Conservation (phyloP, 2,113 vertebrate genomes). For the Vulpes ferrilata region DNA sequence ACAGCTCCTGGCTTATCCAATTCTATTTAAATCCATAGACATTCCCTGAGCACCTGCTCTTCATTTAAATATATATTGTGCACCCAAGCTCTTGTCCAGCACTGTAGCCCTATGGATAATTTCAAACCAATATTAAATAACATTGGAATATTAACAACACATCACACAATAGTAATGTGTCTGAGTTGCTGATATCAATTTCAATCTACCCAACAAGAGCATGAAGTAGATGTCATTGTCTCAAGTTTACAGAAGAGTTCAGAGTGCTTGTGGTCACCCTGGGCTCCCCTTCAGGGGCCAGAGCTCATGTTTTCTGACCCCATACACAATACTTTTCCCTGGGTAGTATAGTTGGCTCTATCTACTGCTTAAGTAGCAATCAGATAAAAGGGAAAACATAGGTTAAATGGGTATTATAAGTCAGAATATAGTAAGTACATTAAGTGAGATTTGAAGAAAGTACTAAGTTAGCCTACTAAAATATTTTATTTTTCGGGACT, state of each 20-base stretch:
- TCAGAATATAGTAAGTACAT: not conserved
- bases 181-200: not conserved
- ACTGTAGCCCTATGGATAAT: not conserved
- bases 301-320: not conserved
- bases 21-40: not conserved
- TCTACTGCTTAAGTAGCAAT: not conserved
- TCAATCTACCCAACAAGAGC: not conserved
- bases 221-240: not conserved
- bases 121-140: constrained; percentile 38
- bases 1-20: not conserved
- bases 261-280: not conserved
- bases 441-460: not conserved
- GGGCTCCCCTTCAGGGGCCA: not conserved
- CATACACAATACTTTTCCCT: not conserved
- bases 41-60: not conserved
- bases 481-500: not conserved
- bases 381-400: not conserved
- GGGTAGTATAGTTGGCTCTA: not conserved
- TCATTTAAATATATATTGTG: not conserved
- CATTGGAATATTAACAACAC: not conserved
- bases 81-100: fast-evolving
- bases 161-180: not conserved
- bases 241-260: not conserved
- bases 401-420: not conserved
- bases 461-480: not conserved